phyloP scores from a whole-genome alignment of 2,797 vertebrate genomes.

The Tiaroga cobitis region DNA sequence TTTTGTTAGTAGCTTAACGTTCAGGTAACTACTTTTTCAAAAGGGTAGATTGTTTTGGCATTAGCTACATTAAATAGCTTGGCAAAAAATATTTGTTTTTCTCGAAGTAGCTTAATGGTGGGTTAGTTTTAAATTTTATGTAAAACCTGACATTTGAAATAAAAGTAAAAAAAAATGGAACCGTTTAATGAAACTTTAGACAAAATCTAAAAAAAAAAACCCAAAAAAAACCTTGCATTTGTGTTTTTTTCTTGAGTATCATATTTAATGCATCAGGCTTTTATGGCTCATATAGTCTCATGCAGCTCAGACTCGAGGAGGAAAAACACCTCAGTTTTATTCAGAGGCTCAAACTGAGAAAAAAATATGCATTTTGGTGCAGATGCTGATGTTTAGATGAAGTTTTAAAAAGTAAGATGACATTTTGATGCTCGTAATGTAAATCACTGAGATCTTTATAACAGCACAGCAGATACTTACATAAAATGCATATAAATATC shows the following conservation, averaged over 20 bases:
- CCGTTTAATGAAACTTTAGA: not conserved
- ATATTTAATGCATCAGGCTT: not conserved
- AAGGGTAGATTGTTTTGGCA: not conserved
- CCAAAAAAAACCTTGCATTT: not conserved
- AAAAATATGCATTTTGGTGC: not conserved
- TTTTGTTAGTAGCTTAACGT: not conserved
- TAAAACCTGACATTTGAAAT: not conserved
- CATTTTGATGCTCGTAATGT: not conserved
- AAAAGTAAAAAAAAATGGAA: not conserved
- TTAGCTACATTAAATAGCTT: not conserved
- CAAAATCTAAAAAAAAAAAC: not conserved
- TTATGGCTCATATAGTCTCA: not conserved
- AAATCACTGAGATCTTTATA: not conserved
- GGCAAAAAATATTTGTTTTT: not conserved
- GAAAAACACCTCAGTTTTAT: not conserved
- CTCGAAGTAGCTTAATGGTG: not conserved
- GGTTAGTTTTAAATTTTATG: not conserved
- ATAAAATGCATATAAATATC: not conserved
- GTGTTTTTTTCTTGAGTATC: not conserved
- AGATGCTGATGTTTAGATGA: not conserved
- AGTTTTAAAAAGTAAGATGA: not conserved
- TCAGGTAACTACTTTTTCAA: not conserved
- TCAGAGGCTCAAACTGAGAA: not conserved
- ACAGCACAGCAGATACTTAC: not conserved
- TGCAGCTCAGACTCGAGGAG: not conserved